Evolutionary conservation across 2,113 vertebrate genomes (phyloP), one percentile per base, ranked within the genome.

Genomic region (Pachycephala philippinensis): DNA sequence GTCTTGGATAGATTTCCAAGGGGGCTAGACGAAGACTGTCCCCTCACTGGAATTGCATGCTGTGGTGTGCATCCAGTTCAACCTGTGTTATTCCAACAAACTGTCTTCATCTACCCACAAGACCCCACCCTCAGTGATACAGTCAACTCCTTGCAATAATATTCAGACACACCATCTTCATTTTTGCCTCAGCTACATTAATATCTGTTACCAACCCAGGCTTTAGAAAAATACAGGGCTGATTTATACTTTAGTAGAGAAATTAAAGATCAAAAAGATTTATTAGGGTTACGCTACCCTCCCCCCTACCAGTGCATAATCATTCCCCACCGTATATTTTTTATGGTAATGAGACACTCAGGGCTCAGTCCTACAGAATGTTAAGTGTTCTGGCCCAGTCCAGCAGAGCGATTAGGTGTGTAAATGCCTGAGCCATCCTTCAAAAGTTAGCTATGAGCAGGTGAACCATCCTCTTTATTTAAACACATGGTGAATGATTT

Each of bases 221-320:
- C 69, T 81, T 95, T 94, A 96, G 71, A 94, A 96, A 96, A 94
- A 94, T 94, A 95, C 40, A 37, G 89, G 82, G n/a, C 70, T 96
- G 96, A 96, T 97, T 97, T 97, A 97, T 96, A 95, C 94, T 95
- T 95, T 89, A 87, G 91, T 72, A 74, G 89, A 96, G 84, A 96
- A 97, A 96, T 96, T 94, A 95, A 96, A 95, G 93, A 96, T 96
- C 95, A 96, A 92, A 97, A 97, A 96, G 95, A 96, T 96, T 97
- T 96, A 96, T 96, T 96, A 95, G 69, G 80, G 96, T 95, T 95
- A 89, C 77, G 87, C 87, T 90, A 82, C 91, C 91, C 87, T 75
- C 91, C 94, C 88, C 93, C 89, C 28, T 86, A 81, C 89, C 65
- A 92, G 56, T 76, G 93, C 91, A 92, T 96, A 96, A 96, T 97